These are phyloP conservation scores for Chirona hameri DNA, from an alignment of 2,888 invertebrate genomes.

Conservation along the genomic window DNA sequence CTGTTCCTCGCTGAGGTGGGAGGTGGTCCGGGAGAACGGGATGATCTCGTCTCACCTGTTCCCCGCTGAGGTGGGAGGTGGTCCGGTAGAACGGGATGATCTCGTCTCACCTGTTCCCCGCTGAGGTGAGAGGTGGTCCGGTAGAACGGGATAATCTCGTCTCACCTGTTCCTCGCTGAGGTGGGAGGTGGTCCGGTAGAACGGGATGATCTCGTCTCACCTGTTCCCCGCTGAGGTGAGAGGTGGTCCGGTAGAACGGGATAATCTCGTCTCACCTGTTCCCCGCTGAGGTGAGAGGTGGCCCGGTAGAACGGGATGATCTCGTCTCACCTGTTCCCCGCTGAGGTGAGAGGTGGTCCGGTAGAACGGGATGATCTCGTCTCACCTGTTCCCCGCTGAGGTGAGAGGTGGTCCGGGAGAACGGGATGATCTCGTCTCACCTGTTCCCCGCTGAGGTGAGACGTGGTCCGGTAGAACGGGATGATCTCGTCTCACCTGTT, in stretches of 20 bases:
- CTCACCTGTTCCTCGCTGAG: slow-evolving; percentile 76
- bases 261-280: slow-evolving; percentile 83
- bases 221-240: slow-evolving; percentile 79
- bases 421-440: slow-evolving; percentile 85
- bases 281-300: slow-evolving; percentile 74
- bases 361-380: slow-evolving; percentile 81
- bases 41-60: slow-evolving; percentile 83
- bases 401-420: slow-evolving; percentile 76
- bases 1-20: slow-evolving; percentile 79
- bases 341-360: slow-evolving; percentile 79
- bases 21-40: slow-evolving; percentile 76
- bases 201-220: slow-evolving; percentile 85
- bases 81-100: slow-evolving; percentile 82
- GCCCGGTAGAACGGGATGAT: slow-evolving; percentile 82
- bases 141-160: slow-evolving; percentile 81
- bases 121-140: slow-evolving; percentile 79
- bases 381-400: slow-evolving; percentile 76
- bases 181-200: slow-evolving; percentile 76
- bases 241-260: slow-evolving; percentile 76
- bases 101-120: slow-evolving; percentile 75
- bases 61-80: slow-evolving; percentile 74
- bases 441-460: slow-evolving; percentile 79
- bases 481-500: slow-evolving; percentile 83
- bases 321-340: slow-evolving; percentile 75
- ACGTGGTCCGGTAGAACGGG: slow-evolving; percentile 76